These are phyloP conservation scores for Shinisaurus crocodilurus DNA, from an alignment of 2,113 vertebrate species.

Conservation along the genomic window DNA sequence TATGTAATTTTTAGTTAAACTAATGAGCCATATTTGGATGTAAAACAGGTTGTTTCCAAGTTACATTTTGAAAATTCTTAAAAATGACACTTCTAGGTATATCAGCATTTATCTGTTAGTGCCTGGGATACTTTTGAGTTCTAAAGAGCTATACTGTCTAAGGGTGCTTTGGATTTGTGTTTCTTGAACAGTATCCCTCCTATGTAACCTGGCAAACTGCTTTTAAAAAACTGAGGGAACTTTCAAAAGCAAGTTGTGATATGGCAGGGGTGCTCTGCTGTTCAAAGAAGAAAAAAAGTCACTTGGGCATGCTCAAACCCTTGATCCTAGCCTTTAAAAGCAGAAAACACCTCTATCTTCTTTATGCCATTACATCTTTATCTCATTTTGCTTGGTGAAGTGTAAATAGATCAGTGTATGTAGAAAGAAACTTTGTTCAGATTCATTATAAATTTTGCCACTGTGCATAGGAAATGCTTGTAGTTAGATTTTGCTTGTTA, in stretches of 20 bases:
- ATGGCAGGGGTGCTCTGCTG: neutral
- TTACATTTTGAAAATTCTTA: neutral
- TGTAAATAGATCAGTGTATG: slow-evolving; percentile 1
- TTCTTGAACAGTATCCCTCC: neutral
- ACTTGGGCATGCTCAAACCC: neutral
- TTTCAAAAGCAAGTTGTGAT: neutral
- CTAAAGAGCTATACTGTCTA: too few species aligned
- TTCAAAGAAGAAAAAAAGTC: neutral
- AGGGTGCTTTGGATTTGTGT: neutral
- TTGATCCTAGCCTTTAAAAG: neutral
- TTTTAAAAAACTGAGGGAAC: neutral
- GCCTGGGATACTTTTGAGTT: neutral
- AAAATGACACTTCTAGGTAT: neutral
- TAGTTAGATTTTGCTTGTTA: neutral
- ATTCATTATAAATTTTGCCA: neutral
- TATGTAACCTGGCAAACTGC: neutral
- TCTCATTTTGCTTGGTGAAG: neutral
- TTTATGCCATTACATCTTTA: neutral
- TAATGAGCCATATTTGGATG: neutral
- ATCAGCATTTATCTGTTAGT: neutral
- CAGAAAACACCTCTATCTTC: neutral
- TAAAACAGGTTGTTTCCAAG: neutral
- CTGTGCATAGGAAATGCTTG: neutral
- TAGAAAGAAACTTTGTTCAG: neutral
- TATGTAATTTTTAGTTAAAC: neutral